Base-by-base conservation (phyloP, 2,888 invertebrate species). In the Drosophila birchii region DNA sequence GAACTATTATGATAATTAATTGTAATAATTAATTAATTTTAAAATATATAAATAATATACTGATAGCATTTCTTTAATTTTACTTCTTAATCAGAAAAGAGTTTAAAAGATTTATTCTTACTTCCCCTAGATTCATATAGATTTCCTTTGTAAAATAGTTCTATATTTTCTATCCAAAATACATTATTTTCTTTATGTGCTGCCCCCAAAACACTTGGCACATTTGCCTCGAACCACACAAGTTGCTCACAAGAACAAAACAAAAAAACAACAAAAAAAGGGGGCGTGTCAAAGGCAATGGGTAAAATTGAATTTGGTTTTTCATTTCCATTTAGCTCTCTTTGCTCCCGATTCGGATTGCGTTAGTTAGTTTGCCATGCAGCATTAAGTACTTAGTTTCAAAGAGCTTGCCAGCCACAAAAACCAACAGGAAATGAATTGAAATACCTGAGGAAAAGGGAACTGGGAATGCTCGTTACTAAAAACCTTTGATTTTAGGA, bases 251-350 rank as follows among this genome's bases (percentile, higher is more conserved):
- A n/a, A n/a, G n/a, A n/a, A n/a, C n/a, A n/a, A n/a, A n/a, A 60
- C 16, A 34, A 34, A n/a, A 47, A 1, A 34, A 34, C 23, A 29
- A 29, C 7, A 6, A 29, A 20, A 60, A 54, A 38, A 59, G 53
- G 57, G 54, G 58, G 58, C 56, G 60, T 67, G 81, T 81, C 81
- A 80, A 79, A 80, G 79, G 68, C 67, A 76, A 79, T 51, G 67
- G 55, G 55, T 72, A 67, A 69, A 82, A 78, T 80, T 80, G 77
- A 82, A 85, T 85, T 85, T 80, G 86, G 61, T 80, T 82, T 81
- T 77, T 69, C 73, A 79, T 75, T 75, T 78, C 47, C 67, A 72
- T 72, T 64, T 63, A 26, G 38, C 61, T 62, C 69, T 61, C 71
- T 61, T 69, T 58, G 43, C 34, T 67, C 63, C 5, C 63, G n/a